A percentile compares a stretch with the other conserved stretches of the same genome.
Evolutionary conservation across 1,140 invertebrate genomes (phyloP).

Genomic region (Lucilia sericata): DNA sequence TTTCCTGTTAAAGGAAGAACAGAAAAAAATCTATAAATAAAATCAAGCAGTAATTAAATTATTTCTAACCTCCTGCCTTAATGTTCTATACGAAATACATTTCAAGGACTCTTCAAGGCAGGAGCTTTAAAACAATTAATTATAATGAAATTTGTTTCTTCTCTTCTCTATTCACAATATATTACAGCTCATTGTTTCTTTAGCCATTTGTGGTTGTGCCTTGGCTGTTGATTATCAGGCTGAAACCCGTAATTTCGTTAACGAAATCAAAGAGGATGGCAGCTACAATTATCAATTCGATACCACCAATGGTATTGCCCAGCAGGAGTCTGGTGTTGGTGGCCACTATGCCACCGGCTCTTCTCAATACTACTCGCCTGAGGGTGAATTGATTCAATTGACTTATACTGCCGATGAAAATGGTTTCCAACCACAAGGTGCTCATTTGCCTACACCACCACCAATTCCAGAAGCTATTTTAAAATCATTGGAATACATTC

Average conservation of each 20-base stretch:
- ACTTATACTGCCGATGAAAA: slow-evolving; percentile 83
- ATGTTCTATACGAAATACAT: too few relatives aligned
- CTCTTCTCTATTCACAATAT: not conserved
- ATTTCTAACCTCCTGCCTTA: not conserved
- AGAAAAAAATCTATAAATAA: not conserved
- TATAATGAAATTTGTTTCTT: not conserved
- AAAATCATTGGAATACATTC: slow-evolving; percentile 73
- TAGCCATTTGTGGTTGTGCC: slow-evolving; percentile 38
- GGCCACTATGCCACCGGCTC: slow-evolving; percentile 63
- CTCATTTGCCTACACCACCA: slow-evolving; percentile 82
- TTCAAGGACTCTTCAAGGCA: not conserved
- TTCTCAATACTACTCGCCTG: slow-evolving; percentile 62
- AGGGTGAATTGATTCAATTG: slow-evolving; percentile 69
- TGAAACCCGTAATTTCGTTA: slow-evolving; percentile 58
- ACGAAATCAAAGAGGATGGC: slow-evolving; percentile 71
- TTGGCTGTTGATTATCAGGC: slow-evolving; percentile 48
- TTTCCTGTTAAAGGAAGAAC: slow-evolving; percentile 30
- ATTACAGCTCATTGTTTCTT: slow-evolving; percentile 38
- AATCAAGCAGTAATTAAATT: not conserved
- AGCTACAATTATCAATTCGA: slow-evolving; percentile 71
- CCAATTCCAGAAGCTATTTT: slow-evolving; percentile 80
- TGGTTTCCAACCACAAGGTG: slow-evolving; percentile 80
- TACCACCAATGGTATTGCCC: slow-evolving; percentile 75
- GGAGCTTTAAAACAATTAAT: not conserved
- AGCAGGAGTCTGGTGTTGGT: slow-evolving; percentile 70